phyloP scores from a whole-genome alignment of 2,888 invertebrate genomes.

The Drosophila buzzatii region DNA sequence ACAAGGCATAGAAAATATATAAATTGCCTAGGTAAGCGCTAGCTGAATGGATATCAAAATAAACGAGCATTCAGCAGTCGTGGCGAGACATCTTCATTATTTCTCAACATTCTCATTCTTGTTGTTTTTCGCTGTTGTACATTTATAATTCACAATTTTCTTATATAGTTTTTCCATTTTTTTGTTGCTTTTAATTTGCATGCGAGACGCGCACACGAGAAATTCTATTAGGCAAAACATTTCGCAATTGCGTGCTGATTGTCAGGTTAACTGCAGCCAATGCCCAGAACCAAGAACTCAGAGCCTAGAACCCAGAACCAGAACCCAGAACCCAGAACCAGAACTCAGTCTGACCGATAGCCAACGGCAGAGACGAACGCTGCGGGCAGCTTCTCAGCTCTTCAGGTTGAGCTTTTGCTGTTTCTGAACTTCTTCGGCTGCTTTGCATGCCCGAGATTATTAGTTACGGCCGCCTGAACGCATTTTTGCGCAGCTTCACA shows the following conservation, averaged over 20 bases:
- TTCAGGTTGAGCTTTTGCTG: neutral
- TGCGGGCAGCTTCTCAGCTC: constrained; percentile 22
- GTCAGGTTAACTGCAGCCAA: constrained; percentile 46
- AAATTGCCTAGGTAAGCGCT: no score
- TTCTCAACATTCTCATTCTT: neutral
- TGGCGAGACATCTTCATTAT: no score
- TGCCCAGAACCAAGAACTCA: neutral
- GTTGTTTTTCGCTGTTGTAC: constrained; percentile 1
- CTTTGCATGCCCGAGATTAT: constrained; percentile 76
- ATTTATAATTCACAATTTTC: constrained; percentile 12
- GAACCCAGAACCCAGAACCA: neutral
- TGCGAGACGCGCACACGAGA: constrained; percentile 73
- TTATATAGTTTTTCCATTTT: neutral
- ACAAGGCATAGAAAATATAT: no score
- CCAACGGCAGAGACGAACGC: constrained; percentile 25
- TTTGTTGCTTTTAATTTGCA: constrained; percentile 62
- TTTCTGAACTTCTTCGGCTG: constrained; percentile 16
- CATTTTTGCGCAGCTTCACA: constrained; percentile 65
- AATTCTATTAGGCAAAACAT: constrained; percentile 79
- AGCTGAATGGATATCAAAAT: no score
- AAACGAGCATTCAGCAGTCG: neutral
- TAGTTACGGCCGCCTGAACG: constrained; percentile 82
- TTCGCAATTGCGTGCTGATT: constrained; percentile 81
- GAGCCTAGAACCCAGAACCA: neutral
- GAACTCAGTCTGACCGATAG: constrained; percentile 28